Evolutionary conservation across 1,140 invertebrate species (phyloP).

Genomic region (Bombus confusus): DNA sequence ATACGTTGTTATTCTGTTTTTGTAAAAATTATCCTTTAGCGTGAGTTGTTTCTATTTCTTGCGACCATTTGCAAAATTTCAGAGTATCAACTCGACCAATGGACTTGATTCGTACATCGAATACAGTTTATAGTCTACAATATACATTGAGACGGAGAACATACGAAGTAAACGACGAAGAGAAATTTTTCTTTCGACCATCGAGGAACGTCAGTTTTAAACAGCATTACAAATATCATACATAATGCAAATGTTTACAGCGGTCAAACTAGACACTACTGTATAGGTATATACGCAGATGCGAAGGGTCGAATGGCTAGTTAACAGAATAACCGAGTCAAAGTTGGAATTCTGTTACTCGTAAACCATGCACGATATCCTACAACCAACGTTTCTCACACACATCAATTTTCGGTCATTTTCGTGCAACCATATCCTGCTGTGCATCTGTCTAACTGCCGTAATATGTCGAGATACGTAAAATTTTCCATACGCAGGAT

Average conservation of each 20-base stretch:
- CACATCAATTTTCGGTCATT: too few species aligned
- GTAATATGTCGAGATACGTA: background rate
- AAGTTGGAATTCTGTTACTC: background rate
- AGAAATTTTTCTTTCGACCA: background rate
- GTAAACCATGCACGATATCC: too few species aligned
- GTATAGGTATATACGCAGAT: background rate
- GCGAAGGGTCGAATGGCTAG: too few species aligned
- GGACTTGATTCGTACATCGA: background rate
- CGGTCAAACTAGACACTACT: background rate
- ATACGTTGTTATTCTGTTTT: too few species aligned
- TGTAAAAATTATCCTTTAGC: too few species aligned
- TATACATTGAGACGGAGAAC: background rate
- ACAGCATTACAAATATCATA: too few species aligned
- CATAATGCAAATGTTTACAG: background rate
- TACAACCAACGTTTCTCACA: background rate
- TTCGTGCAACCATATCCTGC: background rate
- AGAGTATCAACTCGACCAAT: background rate
- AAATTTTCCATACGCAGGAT: background rate
- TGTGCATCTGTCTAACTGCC: background rate
- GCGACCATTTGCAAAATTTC: too few species aligned
- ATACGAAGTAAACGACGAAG: too few species aligned
- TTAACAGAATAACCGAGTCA: background rate
- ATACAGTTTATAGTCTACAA: background rate
- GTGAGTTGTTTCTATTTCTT: too few species aligned
- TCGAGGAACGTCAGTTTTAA: background rate